Evolutionary conservation across 2,888 invertebrate genomes (phyloP).

Genomic region (Lasius platythorax): DNA sequence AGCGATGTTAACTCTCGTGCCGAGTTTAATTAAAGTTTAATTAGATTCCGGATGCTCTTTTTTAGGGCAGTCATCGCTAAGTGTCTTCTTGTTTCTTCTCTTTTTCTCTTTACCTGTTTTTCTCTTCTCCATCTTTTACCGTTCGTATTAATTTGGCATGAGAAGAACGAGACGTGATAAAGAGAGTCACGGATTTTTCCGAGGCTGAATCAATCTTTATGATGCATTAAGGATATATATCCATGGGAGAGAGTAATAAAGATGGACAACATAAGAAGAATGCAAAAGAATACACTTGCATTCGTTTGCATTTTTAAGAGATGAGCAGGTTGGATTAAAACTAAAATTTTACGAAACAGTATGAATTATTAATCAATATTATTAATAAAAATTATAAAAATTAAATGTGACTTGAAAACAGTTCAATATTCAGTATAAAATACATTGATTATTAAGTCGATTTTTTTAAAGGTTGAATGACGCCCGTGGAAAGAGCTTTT

Average conservation of each 20-base stretch:
- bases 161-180: constrained; percentile 42
- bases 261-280: background rate
- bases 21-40: constrained; percentile 68
- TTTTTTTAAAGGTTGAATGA: background rate
- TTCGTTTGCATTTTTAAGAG: background rate
- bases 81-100: constrained; percentile 30
- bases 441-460: background rate
- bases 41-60: constrained; percentile 59
- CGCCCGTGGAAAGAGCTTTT: background rate
- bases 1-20: constrained; percentile 51
- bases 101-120: constrained; percentile 14
- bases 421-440: background rate
- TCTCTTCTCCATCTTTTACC: constrained; percentile 28
- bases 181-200: constrained; percentile 33
- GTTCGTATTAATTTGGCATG: constrained; percentile 3
- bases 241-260: constrained; percentile 5
- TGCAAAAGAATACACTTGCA: background rate
- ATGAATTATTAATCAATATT: background rate
- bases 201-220: constrained; percentile 53
- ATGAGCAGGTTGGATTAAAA: background rate
- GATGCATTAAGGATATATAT: constrained; percentile 21
- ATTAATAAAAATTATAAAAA: no score
- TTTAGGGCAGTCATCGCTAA: constrained; percentile 62
- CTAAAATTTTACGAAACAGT: background rate
- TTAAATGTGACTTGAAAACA: background rate